Evolutionary conservation across 2,888 invertebrate genomes (phyloP).

Genomic region (Perithous albicinctus): DNA sequence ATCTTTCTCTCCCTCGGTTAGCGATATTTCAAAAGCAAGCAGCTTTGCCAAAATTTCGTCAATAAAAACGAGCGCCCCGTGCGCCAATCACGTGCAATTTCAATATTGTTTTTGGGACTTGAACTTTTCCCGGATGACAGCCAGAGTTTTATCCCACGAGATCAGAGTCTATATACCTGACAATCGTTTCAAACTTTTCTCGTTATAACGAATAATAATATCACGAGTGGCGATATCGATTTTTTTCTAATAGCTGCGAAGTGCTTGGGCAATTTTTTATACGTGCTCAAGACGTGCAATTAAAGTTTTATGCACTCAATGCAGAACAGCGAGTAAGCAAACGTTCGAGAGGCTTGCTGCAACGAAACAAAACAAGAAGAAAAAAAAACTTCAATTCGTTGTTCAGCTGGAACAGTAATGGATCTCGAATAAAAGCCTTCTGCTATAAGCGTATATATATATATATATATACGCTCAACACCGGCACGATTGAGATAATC

Average conservation of each 20-base stretch:
- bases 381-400: slow-evolving; percentile 27
- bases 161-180: too few species aligned
- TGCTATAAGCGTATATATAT: neutral
- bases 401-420: slow-evolving; percentile 27
- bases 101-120: slow-evolving; percentile 15
- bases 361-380: too few species aligned
- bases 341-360: slow-evolving; percentile 11
- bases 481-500: slow-evolving; percentile 69
- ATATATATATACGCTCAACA: slow-evolving; percentile 30
- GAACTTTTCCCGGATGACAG: slow-evolving; percentile 26
- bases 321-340: neutral
- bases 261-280: neutral
- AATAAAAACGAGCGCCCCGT: neutral
- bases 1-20: slow-evolving; percentile 14
- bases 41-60: slow-evolving; percentile 29
- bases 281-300: slow-evolving; percentile 7
- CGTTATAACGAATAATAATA: slow-evolving; percentile 7
- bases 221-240: neutral
- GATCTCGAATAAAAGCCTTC: slow-evolving; percentile 15
- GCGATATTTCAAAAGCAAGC: slow-evolving; percentile 40
- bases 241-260: neutral
- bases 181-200: neutral
- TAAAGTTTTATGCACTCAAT: slow-evolving; percentile 19
- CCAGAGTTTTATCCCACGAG: too few species aligned
- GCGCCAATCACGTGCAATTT: neutral